Evolutionary conservation across 1,140 invertebrate species (phyloP).

Genomic region (Heliconius hewitsoni): DNA sequence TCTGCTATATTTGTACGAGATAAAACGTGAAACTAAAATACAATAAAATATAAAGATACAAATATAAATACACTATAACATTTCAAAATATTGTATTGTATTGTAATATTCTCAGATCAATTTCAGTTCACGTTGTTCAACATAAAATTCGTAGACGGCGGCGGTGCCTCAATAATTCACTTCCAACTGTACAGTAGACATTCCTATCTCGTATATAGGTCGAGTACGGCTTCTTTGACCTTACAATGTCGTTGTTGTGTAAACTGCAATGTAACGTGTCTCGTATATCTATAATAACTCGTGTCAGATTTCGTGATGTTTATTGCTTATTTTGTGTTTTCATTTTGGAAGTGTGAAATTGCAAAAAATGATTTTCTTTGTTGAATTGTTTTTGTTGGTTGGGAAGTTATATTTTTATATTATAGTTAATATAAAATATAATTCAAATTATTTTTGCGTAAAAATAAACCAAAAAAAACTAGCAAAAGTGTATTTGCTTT

Average conservation of each 20-base stretch:
- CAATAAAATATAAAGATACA: neutral
- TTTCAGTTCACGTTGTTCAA: neutral
- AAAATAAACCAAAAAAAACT: too few relatives aligned
- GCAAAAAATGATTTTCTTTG: too few relatives aligned
- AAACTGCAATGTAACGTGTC: conserved; percentile 12
- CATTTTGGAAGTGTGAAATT: neutral
- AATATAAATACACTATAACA: neutral
- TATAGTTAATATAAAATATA: too few relatives aligned
- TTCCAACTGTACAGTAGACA: conserved; percentile 1
- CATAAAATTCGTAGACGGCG: conserved; percentile 1
- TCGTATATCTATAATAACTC: too few relatives aligned
- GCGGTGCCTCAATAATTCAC: conserved; percentile 4
- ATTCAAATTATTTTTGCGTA: too few relatives aligned
- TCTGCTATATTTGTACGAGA: too few relatives aligned
- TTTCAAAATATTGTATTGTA: neutral
- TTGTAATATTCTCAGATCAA: neutral
- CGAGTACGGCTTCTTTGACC: conserved; percentile 27
- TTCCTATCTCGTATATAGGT: conserved; percentile 23
- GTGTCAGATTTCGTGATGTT: neutral
- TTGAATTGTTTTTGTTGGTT: too few relatives aligned
- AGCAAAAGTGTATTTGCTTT: too few relatives aligned
- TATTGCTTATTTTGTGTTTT: neutral
- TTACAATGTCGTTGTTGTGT: conserved; percentile 10
- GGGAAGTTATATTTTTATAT: too few relatives aligned
- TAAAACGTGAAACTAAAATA: neutral